A percentile compares a stretch with the other conserved stretches of the same genome.
Conservation (phyloP, 2,113 vertebrate species). For the Tinamus guttatus region DNA sequence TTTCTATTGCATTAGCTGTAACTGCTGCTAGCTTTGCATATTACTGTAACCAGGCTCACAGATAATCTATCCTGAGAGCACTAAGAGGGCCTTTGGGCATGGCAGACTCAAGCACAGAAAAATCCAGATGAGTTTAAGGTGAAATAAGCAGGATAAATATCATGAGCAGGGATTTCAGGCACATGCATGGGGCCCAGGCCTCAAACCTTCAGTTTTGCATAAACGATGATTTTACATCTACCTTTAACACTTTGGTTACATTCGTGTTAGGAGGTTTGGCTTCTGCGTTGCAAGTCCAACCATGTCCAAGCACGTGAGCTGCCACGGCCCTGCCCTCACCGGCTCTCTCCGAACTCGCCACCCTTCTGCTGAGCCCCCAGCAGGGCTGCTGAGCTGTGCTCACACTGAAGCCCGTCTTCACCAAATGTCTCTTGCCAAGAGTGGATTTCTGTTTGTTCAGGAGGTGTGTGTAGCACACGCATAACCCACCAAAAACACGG, state of each 20-base stretch:
- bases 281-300: background rate
- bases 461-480: background rate
- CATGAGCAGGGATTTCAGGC: background rate
- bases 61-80: background rate
- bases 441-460: background rate
- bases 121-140: background rate
- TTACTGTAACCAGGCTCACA: background rate
- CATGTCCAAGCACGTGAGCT: background rate
- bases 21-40: background rate
- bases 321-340: fast-evolving
- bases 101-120: background rate
- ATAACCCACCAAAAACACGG: background rate
- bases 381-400: background rate
- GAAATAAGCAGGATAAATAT: background rate
- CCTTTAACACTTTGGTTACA: background rate
- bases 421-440: background rate
- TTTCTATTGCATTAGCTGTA: background rate
- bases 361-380: too few relatives aligned
- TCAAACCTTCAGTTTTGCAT: background rate
- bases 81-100: background rate
- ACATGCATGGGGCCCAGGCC: background rate
- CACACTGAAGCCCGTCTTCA: background rate
- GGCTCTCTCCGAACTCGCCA: too few relatives aligned
- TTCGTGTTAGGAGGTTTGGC: background rate
- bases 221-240: background rate